phyloP scores from a whole-genome alignment of 1,140 invertebrate genomes.

The Rhyzopertha dominica region DNA sequence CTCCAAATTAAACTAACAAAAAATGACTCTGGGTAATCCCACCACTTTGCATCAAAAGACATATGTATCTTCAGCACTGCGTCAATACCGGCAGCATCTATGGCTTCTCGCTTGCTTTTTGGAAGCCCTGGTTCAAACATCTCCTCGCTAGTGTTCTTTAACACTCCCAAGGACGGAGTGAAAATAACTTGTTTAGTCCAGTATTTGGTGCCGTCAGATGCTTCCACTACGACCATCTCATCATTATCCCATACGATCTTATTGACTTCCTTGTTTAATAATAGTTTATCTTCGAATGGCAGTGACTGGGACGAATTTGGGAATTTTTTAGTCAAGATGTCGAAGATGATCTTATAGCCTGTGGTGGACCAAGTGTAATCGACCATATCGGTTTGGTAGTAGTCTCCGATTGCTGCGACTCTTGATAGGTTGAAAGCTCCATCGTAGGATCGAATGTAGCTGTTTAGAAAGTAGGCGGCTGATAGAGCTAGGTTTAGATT shows the following conservation, averaged over 20 bases:
- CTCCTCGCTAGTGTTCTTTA: conserved; percentile 44
- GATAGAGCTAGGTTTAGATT: no score
- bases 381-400: no score
- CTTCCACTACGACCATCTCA: no score
- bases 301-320: conserved; percentile 7
- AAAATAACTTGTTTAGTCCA: conserved; percentile 46
- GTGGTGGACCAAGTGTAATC: conserved; percentile 21
- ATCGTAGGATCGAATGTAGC: no score
- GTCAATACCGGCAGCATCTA: conserved; percentile 31
- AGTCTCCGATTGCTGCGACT: no score
- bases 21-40: no score
- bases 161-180: conserved; percentile 48
- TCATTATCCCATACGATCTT: conserved; percentile 16
- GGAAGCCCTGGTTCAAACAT: conserved; percentile 47
- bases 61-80: conserved; percentile 4
- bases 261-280: conserved; percentile 15
- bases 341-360: conserved; percentile 21
- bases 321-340: conserved; percentile 16
- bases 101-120: conserved; percentile 36
- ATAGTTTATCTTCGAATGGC: conserved; percentile 17
- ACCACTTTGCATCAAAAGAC: conserved; percentile 8
- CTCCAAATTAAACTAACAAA: no score
- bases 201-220: conserved; percentile 42
- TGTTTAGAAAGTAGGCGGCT: no score
- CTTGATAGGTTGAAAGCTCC: no score